phyloP scores from a whole-genome alignment of 2,113 vertebrate genomes.

The Pagrus major region DNA sequence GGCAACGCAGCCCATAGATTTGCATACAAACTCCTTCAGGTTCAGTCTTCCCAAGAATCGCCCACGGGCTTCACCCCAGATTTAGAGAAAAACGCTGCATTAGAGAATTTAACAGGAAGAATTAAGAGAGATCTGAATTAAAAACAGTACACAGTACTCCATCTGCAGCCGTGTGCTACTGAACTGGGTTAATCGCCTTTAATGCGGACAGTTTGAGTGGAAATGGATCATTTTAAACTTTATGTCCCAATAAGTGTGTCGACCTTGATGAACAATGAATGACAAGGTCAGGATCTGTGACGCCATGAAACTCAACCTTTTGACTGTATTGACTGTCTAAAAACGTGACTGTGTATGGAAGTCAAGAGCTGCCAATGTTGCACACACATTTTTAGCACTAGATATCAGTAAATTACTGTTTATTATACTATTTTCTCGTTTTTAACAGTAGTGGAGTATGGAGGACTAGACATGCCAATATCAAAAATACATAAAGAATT shows the following conservation, averaged over 20 bases:
- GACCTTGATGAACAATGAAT: neutral
- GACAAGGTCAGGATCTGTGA: neutral
- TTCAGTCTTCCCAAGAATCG: conserved; percentile 26
- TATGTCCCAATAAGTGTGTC: neutral
- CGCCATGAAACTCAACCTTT: neutral
- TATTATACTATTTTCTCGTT: neutral
- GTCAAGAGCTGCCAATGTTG: neutral
- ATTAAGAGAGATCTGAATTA: conserved; percentile 17
- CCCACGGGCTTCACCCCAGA: conserved; percentile 45
- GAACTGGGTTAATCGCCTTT: neutral
- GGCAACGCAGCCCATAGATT: conserved; percentile 31
- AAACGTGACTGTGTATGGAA: neutral
- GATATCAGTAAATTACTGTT: neutral
- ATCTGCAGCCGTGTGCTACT: neutral
- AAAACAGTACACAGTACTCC: neutral
- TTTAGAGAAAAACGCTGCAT: conserved; percentile 18
- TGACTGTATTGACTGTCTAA: neutral
- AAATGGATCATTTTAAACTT: neutral
- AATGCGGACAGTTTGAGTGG: neutral
- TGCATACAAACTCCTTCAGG: conserved; percentile 29
- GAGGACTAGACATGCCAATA: no score
- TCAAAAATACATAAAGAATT: no score
- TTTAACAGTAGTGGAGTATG: no score
- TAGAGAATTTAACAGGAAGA: conserved; percentile 16
- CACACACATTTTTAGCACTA: neutral